Evolutionary conservation across 2,797 vertebrate genomes (phyloP).

Genomic region (Coregonus sp.): DNA sequence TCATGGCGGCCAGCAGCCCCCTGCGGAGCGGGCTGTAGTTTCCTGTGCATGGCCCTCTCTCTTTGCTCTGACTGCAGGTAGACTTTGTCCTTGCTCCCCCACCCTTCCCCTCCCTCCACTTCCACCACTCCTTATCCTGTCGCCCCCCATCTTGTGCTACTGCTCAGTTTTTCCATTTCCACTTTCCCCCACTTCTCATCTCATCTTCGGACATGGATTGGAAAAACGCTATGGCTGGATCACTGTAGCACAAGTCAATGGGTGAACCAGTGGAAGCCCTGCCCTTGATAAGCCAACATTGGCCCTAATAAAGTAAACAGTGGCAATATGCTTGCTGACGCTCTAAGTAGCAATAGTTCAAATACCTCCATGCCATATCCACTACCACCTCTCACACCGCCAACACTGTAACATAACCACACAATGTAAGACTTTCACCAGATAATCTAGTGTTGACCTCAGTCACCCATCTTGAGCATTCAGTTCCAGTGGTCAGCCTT

Average conservation of each 20-base stretch:
- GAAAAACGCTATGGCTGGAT: background rate
- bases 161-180: conserved; percentile 50
- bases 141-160: conserved; percentile 28
- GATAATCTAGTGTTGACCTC: background rate
- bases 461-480: background rate
- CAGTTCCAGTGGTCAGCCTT: background rate
- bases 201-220: conserved; percentile 47
- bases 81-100: conserved; percentile 64
- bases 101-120: conserved; percentile 73
- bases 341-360: background rate
- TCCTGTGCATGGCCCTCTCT: conserved; percentile 86
- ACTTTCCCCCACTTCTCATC: conserved; percentile 47
- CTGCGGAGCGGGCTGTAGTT: conserved; percentile 97
- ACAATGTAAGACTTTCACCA: background rate
- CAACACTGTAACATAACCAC: background rate
- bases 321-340: background rate
- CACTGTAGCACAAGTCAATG: background rate
- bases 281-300: background rate
- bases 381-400: background rate
- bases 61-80: conserved; percentile 96
- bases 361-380: background rate
- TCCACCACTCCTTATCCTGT: conserved; percentile 54
- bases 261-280: background rate
- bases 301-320: background rate
- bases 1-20: conserved; percentile 98